Evolutionary conservation across 2,888 invertebrate genomes (phyloP), one percentile per base, ranked within the genome.

Genomic region (Lasioglossum figueresi): DNA sequence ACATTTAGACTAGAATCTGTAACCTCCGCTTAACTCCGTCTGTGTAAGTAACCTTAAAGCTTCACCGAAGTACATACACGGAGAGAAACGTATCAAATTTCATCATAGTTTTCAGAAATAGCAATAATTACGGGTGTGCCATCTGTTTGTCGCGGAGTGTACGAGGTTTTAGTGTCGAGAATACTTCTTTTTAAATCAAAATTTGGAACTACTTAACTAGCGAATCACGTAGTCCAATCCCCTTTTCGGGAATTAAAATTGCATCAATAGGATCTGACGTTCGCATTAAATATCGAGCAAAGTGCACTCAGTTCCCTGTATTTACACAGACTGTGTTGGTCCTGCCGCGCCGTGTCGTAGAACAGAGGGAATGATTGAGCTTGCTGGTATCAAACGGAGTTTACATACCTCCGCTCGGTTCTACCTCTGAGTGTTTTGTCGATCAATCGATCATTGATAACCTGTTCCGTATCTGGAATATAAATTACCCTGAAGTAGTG

Each of bases 341-440:
- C 87, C 87, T 89, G 85, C 80, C 84, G 80, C 88, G 82, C 81
- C 85, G 80, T 83, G 43, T 66, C 80, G 76, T 77, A 79, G 75
- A 81, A 92, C 91, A 92, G 88, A 92, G 90, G 76, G 93, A 93
- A 92, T 93, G 88, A 91, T 92, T 92, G 91, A 93, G 88, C 88
- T 87, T 82, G 83, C 59, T 56, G 70, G 76, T 82, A 85, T 74
- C 78, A 87, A 75, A 85, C 77, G 73, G 76, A 83, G 85, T 89
- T 84, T 88, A 79, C 88, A 80, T 71, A 73, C 45, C 56, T 52
- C 81, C 31, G 80, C 68, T 16, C 74, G 76, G 78, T 76, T 82
- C 71, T 48, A 27, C 37, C 76, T 37, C 77, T 71, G 72, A 77
- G 79, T 68, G 72, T 79, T 82, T 76, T 40, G 48, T 68, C 71